A percentile compares a stretch with the other conserved stretches of the same genome.
Evolutionary conservation across 2,797 vertebrate species (phyloP).

Genomic region (Alcedo atthis): DNA sequence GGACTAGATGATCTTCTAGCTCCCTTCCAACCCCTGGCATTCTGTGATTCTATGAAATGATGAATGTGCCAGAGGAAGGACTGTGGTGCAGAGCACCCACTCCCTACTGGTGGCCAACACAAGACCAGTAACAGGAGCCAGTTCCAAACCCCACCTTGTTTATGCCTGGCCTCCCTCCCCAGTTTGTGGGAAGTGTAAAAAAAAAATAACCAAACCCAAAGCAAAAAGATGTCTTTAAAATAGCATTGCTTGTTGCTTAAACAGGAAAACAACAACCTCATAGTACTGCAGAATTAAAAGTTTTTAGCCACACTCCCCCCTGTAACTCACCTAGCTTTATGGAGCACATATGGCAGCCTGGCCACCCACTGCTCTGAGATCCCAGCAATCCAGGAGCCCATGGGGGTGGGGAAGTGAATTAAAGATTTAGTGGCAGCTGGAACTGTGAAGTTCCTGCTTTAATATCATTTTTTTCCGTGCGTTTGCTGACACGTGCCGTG

Average conservation of each 20-base stretch:
- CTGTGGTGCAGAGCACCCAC: background rate
- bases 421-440: slow-evolving; percentile 29
- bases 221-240: background rate
- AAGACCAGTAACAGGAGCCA: background rate
- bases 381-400: background rate
- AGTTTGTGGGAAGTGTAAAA: background rate
- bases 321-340: background rate
- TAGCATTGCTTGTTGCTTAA: background rate
- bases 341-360: background rate
- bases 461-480: slow-evolving; percentile 4
- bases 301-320: background rate
- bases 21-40: too few species aligned
- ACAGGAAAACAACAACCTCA: too few species aligned
- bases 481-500: background rate
- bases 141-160: background rate
- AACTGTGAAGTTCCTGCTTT: slow-evolving; percentile 10
- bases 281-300: background rate
- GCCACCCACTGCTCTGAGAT: background rate
- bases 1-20: too few species aligned
- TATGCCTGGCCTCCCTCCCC: background rate
- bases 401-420: slow-evolving; percentile 1
- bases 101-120: background rate
- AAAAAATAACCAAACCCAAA: background rate
- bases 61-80: background rate
- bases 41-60: background rate